Evolutionary conservation across 2,888 invertebrate genomes (phyloP).

Genomic region (Drosophila greeni): DNA sequence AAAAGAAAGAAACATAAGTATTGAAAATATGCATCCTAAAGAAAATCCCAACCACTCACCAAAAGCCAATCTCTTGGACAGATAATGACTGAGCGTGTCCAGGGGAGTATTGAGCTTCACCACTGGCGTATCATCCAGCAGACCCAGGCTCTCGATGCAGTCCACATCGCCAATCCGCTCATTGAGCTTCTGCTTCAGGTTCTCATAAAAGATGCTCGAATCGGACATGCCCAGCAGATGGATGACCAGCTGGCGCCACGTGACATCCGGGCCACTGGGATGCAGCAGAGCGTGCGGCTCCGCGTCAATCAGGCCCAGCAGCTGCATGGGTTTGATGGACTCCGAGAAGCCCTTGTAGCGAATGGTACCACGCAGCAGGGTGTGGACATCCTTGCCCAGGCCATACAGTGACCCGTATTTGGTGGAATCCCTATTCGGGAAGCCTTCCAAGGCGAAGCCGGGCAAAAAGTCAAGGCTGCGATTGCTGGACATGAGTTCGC

Average conservation of each 20-base stretch:
- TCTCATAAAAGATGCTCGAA: slow-evolving; percentile 94
- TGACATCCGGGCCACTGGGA: slow-evolving; percentile 95
- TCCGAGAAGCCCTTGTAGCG: slow-evolving; percentile 94
- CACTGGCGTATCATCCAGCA: slow-evolving; percentile 90
- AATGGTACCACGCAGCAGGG: slow-evolving; percentile 95
- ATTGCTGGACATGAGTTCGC: slow-evolving; percentile 91
- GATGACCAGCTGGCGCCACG: slow-evolving; percentile 95
- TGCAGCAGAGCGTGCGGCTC: slow-evolving; percentile 94
- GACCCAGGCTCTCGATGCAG: slow-evolving; percentile 90
- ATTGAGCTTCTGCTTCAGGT: slow-evolving; percentile 89
- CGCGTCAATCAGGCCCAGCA: slow-evolving; percentile 91
- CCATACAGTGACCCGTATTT: slow-evolving; percentile 93
- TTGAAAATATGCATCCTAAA: background rate
- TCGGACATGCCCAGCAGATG: slow-evolving; percentile 90
- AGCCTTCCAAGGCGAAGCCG: slow-evolving; percentile 97
- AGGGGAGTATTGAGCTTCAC: slow-evolving; percentile 91
- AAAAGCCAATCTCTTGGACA: slow-evolving; percentile 88
- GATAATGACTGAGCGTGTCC: slow-evolving; percentile 94
- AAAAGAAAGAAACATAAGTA: slow-evolving; percentile 4
- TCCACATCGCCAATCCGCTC: slow-evolving; percentile 89
- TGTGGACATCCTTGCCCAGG: slow-evolving; percentile 89
- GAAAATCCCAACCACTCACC: slow-evolving; percentile 80
- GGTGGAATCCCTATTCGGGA: slow-evolving; percentile 97
- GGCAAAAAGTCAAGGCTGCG: slow-evolving; percentile 93
- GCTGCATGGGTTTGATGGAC: slow-evolving; percentile 91